These are phyloP conservation scores for Cactoblastis cactorum DNA, from an alignment of 2,888 invertebrate species.

Conservation along the genomic window DNA sequence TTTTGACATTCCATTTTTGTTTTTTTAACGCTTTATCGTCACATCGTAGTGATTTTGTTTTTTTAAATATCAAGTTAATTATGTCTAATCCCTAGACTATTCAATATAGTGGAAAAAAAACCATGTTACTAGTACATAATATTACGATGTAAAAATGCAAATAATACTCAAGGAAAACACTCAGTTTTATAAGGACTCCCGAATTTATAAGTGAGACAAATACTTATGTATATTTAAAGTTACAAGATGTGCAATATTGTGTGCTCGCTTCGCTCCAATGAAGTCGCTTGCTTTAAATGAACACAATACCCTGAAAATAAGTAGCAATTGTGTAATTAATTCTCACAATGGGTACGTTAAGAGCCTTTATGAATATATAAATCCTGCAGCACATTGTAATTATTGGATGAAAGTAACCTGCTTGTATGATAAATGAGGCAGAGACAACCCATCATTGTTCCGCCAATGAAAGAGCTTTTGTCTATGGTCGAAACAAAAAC, in stretches of 20 bases:
- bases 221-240: no score
- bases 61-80: constrained; percentile 20
- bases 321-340: constrained; percentile 58
- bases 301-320: constrained; percentile 40
- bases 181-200: no score
- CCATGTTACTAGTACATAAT: no score
- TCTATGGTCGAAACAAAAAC: constrained; percentile 69
- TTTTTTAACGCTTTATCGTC: constrained; percentile 44
- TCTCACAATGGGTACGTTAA: constrained; percentile 44
- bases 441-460: constrained; percentile 68
- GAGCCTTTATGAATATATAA: constrained; percentile 41
- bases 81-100: constrained; percentile 18
- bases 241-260: no score
- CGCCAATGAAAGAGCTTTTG: constrained; percentile 72
- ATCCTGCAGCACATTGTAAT: constrained; percentile 67
- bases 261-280: no score
- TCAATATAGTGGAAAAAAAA: no score
- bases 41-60: constrained; percentile 12
- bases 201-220: no score
- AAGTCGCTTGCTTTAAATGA: no score
- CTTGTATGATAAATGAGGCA: constrained; percentile 76
- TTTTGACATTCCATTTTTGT: constrained; percentile 16
- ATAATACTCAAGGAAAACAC: no score
- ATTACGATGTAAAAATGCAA: no score
- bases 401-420: constrained; percentile 76